Conservation (phyloP, 1,140 invertebrate genomes). For the Radopholus similis region DNA sequence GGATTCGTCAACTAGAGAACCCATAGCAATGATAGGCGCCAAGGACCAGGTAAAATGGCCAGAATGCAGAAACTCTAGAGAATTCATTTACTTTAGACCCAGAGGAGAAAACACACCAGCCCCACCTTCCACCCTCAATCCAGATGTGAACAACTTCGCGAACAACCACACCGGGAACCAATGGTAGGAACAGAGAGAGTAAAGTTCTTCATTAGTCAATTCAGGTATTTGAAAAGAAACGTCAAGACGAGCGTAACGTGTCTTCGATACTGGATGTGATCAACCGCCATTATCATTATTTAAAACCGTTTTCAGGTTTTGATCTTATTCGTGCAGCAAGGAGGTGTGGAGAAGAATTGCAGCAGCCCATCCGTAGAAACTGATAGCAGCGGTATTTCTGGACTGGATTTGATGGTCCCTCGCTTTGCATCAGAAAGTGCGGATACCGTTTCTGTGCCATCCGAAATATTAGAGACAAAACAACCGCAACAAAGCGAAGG, state of each 20-base stretch:
- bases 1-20: too few relatives aligned
- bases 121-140: too few relatives aligned
- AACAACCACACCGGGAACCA: background rate
- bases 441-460: too few relatives aligned
- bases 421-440: too few relatives aligned
- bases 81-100: too few relatives aligned
- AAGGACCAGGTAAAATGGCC: too few relatives aligned
- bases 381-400: background rate
- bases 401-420: too few relatives aligned
- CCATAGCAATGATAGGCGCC: too few relatives aligned
- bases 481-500: background rate
- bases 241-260: conserved; percentile 85
- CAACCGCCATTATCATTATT: conserved; percentile 46
- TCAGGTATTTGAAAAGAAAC: conserved; percentile 70
- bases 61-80: too few relatives aligned
- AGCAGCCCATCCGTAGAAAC: background rate
- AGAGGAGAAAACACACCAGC: conserved; percentile 28
- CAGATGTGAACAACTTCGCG: background rate
- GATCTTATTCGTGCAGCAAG: conserved; percentile 13
- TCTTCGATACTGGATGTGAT: conserved; percentile 72
- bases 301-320: conserved; percentile 1
- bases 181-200: background rate
- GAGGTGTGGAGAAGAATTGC: conserved; percentile 44
- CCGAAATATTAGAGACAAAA: background rate
- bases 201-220: background rate